Evolutionary conservation across 1,140 invertebrate species (phyloP), one percentile per base, ranked within the genome.

Genomic region (Leptinotarsa lineolata): DNA sequence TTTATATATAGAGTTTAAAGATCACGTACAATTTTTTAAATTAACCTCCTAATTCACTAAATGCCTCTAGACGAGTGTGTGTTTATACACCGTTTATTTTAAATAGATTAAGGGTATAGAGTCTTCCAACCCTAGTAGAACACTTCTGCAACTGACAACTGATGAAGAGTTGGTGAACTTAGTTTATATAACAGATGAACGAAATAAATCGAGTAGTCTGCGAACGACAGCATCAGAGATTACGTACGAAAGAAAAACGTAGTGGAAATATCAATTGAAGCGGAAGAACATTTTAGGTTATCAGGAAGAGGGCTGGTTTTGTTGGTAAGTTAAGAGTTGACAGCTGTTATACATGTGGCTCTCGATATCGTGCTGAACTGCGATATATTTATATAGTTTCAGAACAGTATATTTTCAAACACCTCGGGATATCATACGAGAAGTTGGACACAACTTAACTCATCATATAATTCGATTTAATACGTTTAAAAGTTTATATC

Each of bases 281-380:
- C 77, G 77, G 77, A 78, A 78, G 77, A 74, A 74, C 73, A 68
- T 78, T 80, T 81, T 78, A 78, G 77, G 72, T 80, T 77, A 79
- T 81, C 80, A 80, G 80, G 78, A 81, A 81, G 80, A 80, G 78
- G 76, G 76, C 74, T 76, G 75, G 71, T 76, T 79, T 70, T 76
- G 70, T 70, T 74, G 70, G 72, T 73, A 67, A 72, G 71, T 64
- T 73, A 75, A 78, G 73, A 81, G 79, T 76, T 81, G 80, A 80
- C 80, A 81, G 80, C 78, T 81, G 80, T 78, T 77, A 76, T 78
- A 74, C 80, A 81, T 81, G 78, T 81, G 80, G 78, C 77, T 77
- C 74, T 70, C 74, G 76, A 73, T 74, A 73, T 69, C 74, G 80
- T 80, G 77, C 77, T 78, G 76, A 71, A 78, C 69, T 64, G 74